Evolutionary conservation across 2,113 vertebrate genomes (phyloP).

Genomic region (Athene cunicularia): DNA sequence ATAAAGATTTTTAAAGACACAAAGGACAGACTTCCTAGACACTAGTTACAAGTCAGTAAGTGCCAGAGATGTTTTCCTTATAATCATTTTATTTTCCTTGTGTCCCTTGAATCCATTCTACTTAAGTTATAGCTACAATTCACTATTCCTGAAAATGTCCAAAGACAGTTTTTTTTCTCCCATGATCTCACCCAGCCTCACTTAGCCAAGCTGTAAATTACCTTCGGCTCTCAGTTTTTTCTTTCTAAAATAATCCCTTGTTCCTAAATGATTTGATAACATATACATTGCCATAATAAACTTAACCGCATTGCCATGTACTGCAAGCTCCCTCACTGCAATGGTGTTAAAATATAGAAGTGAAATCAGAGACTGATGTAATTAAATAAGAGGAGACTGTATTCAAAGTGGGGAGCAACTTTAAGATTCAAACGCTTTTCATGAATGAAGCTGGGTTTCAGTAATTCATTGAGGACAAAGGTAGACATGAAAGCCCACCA

Average conservation of each 20-base stretch:
- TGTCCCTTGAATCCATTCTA: background rate
- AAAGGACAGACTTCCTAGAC: background rate
- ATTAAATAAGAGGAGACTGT: background rate
- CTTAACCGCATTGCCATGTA: background rate
- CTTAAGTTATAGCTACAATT: background rate
- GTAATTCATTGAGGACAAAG: background rate
- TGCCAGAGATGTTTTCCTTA: background rate
- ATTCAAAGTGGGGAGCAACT: accelerated
- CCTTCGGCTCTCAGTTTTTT: background rate
- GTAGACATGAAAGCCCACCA: background rate
- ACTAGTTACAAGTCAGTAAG: background rate
- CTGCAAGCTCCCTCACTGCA: background rate
- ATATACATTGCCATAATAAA: background rate
- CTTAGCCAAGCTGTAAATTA: background rate
- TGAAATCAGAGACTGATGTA: background rate
- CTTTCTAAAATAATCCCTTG: background rate
- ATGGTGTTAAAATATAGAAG: background rate
- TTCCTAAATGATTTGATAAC: background rate
- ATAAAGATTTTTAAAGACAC: background rate
- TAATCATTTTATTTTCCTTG: background rate
- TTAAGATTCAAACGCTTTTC: background rate
- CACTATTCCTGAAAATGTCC: background rate
- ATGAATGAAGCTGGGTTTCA: background rate
- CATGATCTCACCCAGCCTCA: background rate
- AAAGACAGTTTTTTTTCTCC: background rate